Base-by-base conservation (phyloP, 2,797 vertebrate genomes). In the Mycteria americana region DNA sequence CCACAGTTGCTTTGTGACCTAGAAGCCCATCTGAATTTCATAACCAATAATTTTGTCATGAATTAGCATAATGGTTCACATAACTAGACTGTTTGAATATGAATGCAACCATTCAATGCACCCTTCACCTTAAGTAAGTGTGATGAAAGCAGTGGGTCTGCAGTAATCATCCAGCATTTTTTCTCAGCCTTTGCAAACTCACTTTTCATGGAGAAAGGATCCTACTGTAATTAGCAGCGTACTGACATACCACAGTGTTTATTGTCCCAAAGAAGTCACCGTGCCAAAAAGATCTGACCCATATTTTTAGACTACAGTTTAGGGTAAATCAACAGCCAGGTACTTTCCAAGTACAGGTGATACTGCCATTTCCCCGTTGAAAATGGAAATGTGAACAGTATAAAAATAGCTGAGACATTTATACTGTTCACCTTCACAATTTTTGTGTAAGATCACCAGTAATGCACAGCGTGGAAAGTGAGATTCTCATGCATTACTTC, bases 1-100 rank as follows among this genome's bases (percentile, higher is more conserved):
- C 37, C 33, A 25, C 35, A 28, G 54, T n/a, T 59, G 7, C 35
- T 82, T 74, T 78, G 68, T 80, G n/a, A 64, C 41, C 12, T 80
- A 50, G 22, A 91, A 92, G 30, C 50, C 73, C 62, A 85, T 75
- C 62, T 88, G 91, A 93, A 91, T 81, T 93, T 91, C 64, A 75
- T 50, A 86, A 81, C 37, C n/a, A 86, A 31, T 67, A 65, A 69
- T 77, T 94, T 63, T 68, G 37, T 67, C 24, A 43, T 5, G 7
- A 74, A 57, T 85, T 72, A 94, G 39, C n/a, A 70, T 85, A 83
- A 91, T 14, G 11, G 53, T 75, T 88, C 75, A 73, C 31, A 65
- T 31, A 91, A 91, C 85, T 39, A 80, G 33, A 45, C 43, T 73
- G 24, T 9, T 83, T 78, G 60, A 76, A 91, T 80, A 68, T 54